These are phyloP conservation scores for Tenrec ecaudatus DNA, from an alignment of 2,113 vertebrate species.

Conservation along the genomic window DNA sequence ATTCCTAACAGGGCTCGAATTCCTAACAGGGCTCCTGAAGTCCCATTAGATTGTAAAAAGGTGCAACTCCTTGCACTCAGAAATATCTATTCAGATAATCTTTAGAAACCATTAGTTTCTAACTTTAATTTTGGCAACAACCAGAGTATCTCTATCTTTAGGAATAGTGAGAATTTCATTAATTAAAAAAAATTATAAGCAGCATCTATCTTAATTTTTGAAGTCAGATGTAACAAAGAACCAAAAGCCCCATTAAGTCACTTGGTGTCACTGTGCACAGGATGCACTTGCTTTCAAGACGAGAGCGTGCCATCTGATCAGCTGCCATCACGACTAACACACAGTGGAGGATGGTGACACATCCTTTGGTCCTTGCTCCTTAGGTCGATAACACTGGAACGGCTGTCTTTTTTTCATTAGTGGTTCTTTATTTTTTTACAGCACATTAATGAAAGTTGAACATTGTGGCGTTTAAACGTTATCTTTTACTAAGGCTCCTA, in stretches of 20 bases:
- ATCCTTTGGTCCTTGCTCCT: not conserved
- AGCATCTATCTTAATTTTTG: not conserved
- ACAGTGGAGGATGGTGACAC: not conserved
- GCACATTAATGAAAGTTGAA: conserved; percentile 24
- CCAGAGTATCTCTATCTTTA: not conserved
- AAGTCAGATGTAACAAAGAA: conserved; percentile 9
- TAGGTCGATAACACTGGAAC: not conserved
- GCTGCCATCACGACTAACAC: not conserved
- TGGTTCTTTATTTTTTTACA: not conserved
- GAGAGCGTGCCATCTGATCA: not conserved
- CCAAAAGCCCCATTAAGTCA: not conserved
- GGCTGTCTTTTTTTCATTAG: not conserved
- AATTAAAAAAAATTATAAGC: conserved; percentile 1
- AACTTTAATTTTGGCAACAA: conserved; percentile 3
- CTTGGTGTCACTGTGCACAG: not conserved
- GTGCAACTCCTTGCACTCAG: not conserved
- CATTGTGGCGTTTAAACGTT: not conserved
- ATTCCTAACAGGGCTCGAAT: not conserved
- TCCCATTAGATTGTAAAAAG: conserved; percentile 16
- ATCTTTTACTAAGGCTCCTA: conserved; percentile 36
- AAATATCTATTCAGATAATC: not conserved
- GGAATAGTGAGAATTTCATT: not conserved
- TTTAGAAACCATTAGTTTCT: conserved; percentile 17
- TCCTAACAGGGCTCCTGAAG: not conserved
- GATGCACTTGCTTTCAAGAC: not conserved